Evolutionary conservation across 2,113 vertebrate genomes (phyloP), one percentile per base, ranked within the genome.

Genomic region (Cariama cristata): DNA sequence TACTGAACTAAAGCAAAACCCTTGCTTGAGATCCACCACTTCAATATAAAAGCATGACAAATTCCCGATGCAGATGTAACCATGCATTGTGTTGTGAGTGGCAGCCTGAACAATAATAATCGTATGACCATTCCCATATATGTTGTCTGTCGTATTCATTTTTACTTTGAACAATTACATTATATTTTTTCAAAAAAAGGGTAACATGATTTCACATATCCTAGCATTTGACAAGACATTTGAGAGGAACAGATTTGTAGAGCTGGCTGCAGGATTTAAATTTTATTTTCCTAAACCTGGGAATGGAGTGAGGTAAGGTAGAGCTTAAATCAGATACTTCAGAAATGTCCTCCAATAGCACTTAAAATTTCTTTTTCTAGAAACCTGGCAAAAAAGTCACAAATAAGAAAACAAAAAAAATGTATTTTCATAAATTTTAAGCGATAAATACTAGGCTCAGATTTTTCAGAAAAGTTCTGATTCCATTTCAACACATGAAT

Each of bases 21-120:
- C 4, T 35, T 74, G 10, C 26, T 62, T 55, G n/a, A 75, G 76
- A 55, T 67, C 28, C 73, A 28, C 52, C 28, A 12, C 30, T 47
- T 55, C 11, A 32, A 38, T 40, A 42, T 56, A 42, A 68, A 87
- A 87, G 40, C n/a, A 53, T 55, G 49, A 42, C 24, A 12, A 12
- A 11, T 35, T 68, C 47, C 30, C 49, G 50, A 1, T 0, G 0
- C 69, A 62, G 35, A 27, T 42, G 9, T 30, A 59, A 28, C 28
- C 28, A 8, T 40, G 30, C 3, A 2, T 67, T 67, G 42, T 33
- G 5, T 24, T 44, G 42, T n/a, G 42, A 69, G 68, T 67, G 74
- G 60, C 47, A 68, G 60, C 53, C 60, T 38, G 21, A 55, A 55
- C 11, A 62, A 24, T 32, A 62, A 71, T 23, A 23, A 44, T 33